Conservation (phyloP, 2,797 vertebrate species). For the Melanogrammus aeglefinus region DNA sequence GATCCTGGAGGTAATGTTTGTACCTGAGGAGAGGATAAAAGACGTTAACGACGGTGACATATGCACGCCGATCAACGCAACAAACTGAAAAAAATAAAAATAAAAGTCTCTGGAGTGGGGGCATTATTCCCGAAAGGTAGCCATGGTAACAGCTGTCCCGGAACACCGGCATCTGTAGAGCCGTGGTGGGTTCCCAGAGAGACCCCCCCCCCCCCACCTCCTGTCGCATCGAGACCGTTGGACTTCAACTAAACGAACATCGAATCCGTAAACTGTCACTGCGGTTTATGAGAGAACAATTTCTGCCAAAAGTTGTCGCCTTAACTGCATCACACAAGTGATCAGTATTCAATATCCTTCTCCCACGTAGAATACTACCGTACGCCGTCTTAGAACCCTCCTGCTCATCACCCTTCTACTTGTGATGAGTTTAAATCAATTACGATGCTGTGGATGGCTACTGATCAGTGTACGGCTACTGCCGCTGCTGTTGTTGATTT, state of each 20-base stretch:
- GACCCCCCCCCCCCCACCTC: too few species aligned
- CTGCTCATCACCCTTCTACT: too few species aligned
- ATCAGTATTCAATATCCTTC: too few species aligned
- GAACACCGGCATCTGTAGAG: neutral
- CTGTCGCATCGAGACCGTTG: too few species aligned
- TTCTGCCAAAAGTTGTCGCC: too few species aligned
- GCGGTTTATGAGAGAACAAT: neutral
- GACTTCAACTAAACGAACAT: neutral
- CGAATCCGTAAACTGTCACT: neutral
- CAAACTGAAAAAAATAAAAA: neutral
- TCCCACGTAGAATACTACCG: too few species aligned
- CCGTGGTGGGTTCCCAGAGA: neutral
- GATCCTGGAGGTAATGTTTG: slow-evolving; percentile 78
- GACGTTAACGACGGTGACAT: neutral
- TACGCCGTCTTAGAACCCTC: too few species aligned
- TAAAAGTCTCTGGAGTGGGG: neutral
- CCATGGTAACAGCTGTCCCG: neutral
- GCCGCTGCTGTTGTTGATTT: too few species aligned
- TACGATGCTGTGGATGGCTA: too few species aligned
- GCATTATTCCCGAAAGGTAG: neutral
- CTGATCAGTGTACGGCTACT: too few species aligned
- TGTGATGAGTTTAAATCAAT: too few species aligned
- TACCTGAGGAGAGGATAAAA: slow-evolving; percentile 74
- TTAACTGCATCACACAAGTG: too few species aligned
- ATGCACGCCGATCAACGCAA: neutral